Conservation (phyloP, 2,797 vertebrate genomes). For the Acestrorhynchus altus region DNA sequence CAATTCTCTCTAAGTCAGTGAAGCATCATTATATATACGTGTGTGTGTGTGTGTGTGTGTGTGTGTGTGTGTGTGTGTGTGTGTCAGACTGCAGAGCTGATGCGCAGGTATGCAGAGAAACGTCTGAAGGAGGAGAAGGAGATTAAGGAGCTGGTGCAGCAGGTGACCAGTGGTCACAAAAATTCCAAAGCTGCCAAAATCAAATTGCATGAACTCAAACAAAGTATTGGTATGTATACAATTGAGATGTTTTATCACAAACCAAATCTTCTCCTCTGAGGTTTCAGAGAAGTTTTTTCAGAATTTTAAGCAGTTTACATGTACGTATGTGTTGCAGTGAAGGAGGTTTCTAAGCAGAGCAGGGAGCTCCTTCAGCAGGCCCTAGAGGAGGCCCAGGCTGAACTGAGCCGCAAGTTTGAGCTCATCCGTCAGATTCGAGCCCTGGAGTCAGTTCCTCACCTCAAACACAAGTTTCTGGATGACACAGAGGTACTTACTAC, state of each 20-base stretch:
- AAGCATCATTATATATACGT: too few species aligned
- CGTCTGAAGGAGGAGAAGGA: constrained; percentile 80
- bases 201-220: constrained; percentile 83
- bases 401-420: constrained; percentile 80
- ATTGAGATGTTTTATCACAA: neutral
- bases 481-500: constrained; percentile 83
- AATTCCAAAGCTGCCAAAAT: constrained; percentile 82
- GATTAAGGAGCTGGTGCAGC: constrained; percentile 83
- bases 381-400: constrained; percentile 79
- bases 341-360: constrained; percentile 84
- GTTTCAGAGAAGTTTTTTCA: neutral
- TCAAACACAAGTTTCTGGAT: constrained; percentile 81
- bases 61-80: constrained; percentile 46
- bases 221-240: constrained; percentile 79
- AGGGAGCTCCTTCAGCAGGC: constrained; percentile 78
- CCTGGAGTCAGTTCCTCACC: constrained; percentile 75
- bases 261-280: too few species aligned
- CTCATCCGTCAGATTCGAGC: constrained; percentile 82
- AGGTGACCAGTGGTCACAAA: constrained; percentile 85
- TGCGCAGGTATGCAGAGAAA: constrained; percentile 77
- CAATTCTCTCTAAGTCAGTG: too few species aligned
- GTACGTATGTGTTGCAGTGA: constrained; percentile 74
- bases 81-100: constrained; percentile 80
- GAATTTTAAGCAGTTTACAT: neutral
- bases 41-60: constrained; percentile 44